A percentile compares a stretch with the other conserved stretches of the same genome.
Evolutionary conservation across 2,113 vertebrate species (phyloP).

Genomic region (Percina caprodes): DNA sequence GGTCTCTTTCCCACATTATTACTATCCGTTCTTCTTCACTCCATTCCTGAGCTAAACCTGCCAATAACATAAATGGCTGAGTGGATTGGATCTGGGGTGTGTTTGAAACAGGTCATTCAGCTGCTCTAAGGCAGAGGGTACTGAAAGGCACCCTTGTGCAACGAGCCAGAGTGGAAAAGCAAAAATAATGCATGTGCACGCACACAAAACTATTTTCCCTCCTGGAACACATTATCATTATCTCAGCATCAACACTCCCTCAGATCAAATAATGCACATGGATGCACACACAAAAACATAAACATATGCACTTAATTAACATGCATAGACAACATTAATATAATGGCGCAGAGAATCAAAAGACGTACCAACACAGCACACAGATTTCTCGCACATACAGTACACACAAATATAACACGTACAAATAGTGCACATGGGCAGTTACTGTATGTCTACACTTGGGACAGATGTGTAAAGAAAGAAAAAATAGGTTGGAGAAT

Average conservation of each 20-base stretch:
- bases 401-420: not conserved
- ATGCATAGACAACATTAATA: constrained; percentile 15
- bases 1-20: not conserved
- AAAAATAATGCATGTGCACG: constrained; percentile 11
- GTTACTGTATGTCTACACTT: not conserved
- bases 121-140: constrained; percentile 55
- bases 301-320: constrained; percentile 42
- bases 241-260: constrained; percentile 48
- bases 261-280: constrained; percentile 40
- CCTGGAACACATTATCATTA: constrained; percentile 39
- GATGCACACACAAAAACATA: constrained; percentile 32
- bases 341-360: not conserved
- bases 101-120: constrained; percentile 54
- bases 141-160: constrained; percentile 46
- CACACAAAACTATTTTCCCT: constrained; percentile 22
- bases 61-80: constrained; percentile 48
- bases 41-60: constrained; percentile 12
- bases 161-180: constrained; percentile 27
- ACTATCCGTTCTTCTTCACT: constrained; percentile 5
- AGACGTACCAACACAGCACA: not conserved
- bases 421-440: not conserved
- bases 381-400: not conserved
- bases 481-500: not conserved
- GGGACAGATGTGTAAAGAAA: not conserved
- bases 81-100: constrained; percentile 30